Percentiles rank a stretch among this genome's conserved stretches.
These are phyloP conservation scores for Alexandromys fortis DNA, from an alignment of 2,113 vertebrate genomes.

Conservation along the genomic window DNA sequence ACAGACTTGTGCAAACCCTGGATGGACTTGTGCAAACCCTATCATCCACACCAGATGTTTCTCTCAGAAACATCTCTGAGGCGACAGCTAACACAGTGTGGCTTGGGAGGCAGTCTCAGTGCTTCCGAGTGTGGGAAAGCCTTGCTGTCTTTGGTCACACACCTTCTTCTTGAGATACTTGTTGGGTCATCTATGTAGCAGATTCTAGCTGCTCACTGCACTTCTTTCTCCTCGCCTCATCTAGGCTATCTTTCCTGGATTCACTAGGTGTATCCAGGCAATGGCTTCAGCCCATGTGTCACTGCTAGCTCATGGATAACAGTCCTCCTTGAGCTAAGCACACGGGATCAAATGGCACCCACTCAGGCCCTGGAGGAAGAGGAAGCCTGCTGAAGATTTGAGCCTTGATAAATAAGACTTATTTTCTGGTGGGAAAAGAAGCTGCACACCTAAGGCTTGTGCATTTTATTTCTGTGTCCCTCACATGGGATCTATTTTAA, in stretches of 20 bases:
- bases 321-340: background rate
- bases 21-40: background rate
- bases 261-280: background rate
- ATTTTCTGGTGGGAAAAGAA: conserved; percentile 20
- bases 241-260: background rate
- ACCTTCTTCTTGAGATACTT: background rate
- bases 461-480: conserved; percentile 29
- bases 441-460: background rate
- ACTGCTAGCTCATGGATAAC: background rate
- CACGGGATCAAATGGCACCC: background rate
- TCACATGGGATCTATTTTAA: conserved; percentile 31
- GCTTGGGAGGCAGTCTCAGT: background rate
- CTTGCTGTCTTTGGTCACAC: background rate
- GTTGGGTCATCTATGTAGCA: background rate
- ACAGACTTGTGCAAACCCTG: too few relatives aligned
- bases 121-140: background rate
- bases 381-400: background rate
- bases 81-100: background rate
- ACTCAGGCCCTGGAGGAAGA: background rate
- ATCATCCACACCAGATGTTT: background rate
- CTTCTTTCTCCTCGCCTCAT: background rate
- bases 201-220: background rate
- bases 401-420: conserved; percentile 48
- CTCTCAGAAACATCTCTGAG: background rate
- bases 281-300: background rate